Percentiles rank a stretch among this genome's conserved stretches.
Conservation (phyloP, 1,140 invertebrate genomes). For the Bombus confusus region DNA sequence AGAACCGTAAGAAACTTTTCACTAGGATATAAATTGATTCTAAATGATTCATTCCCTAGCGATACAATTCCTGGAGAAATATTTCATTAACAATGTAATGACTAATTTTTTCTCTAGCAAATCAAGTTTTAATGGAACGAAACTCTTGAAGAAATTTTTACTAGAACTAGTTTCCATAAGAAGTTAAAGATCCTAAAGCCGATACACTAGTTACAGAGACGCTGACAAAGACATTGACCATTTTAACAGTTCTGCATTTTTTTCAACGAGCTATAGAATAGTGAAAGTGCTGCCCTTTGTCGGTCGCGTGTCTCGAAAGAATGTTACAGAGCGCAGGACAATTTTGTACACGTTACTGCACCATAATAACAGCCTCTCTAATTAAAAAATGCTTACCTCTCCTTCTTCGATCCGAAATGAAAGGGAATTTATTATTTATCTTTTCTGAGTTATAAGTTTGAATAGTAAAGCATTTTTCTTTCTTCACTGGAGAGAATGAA, state of each 20-base stretch:
- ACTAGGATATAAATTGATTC: neutral
- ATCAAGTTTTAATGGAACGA: neutral
- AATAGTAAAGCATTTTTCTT: neutral
- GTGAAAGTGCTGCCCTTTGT: constrained; percentile 16
- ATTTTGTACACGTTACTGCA: neutral
- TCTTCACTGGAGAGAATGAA: neutral
- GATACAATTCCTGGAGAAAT: neutral
- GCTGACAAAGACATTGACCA: neutral
- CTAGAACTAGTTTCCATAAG: neutral
- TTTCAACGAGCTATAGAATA: neutral
- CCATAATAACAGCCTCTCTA: neutral
- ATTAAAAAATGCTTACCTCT: neutral
- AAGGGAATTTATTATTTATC: neutral
- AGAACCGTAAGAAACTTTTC: neutral
- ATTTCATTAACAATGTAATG: neutral
- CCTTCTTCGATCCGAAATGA: neutral
- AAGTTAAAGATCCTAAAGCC: neutral
- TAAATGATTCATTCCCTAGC: too few relatives aligned
- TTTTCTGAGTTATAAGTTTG: neutral
- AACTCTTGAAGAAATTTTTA: neutral
- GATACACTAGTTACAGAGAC: neutral
- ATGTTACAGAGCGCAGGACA: neutral
- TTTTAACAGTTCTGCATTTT: neutral
- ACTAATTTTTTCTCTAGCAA: neutral
- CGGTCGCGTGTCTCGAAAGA: neutral